Evolutionary conservation across 1,140 invertebrate species (phyloP).

Genomic region (Rhagoletis pomonella): DNA sequence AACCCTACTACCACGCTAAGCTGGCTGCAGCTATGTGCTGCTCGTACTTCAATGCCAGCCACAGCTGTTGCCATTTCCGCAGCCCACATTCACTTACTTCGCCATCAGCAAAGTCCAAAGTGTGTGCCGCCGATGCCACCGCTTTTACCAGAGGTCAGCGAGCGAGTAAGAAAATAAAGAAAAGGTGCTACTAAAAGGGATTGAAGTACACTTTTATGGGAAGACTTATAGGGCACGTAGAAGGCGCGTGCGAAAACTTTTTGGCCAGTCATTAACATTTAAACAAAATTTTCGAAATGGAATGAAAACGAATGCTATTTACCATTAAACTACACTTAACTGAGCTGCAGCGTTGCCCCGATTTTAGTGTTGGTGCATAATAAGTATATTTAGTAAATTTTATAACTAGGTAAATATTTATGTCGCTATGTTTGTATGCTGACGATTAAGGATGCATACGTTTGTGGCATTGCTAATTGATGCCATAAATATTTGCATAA

Average conservation of each 20-base stretch:
- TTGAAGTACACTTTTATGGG: not conserved
- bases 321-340: constrained; percentile 27
- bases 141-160: constrained; percentile 9
- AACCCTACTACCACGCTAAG: not conserved
- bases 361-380: not conserved
- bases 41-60: constrained; percentile 6
- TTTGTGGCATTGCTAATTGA: constrained; percentile 20
- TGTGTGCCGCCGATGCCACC: no score
- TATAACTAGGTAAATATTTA: not conserved
- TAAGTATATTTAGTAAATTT: not conserved
- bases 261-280: constrained; percentile 42
- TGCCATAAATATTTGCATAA: constrained; percentile 18
- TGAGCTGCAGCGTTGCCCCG: not conserved
- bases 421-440: not conserved
- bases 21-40: not conserved
- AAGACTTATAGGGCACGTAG: not conserved
- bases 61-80: constrained; percentile 25
- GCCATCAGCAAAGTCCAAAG: not conserved
- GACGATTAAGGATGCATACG: no score
- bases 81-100: constrained; percentile 11
- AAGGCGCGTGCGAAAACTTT: constrained; percentile 46
- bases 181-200: not conserved
- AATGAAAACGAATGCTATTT: constrained; percentile 33
- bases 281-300: constrained; percentile 32
- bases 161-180: not conserved